Percentiles rank a stretch among this genome's conserved stretches.
phyloP scores from a whole-genome alignment of 1,140 invertebrate genomes.

The Drosophila yakuba region DNA sequence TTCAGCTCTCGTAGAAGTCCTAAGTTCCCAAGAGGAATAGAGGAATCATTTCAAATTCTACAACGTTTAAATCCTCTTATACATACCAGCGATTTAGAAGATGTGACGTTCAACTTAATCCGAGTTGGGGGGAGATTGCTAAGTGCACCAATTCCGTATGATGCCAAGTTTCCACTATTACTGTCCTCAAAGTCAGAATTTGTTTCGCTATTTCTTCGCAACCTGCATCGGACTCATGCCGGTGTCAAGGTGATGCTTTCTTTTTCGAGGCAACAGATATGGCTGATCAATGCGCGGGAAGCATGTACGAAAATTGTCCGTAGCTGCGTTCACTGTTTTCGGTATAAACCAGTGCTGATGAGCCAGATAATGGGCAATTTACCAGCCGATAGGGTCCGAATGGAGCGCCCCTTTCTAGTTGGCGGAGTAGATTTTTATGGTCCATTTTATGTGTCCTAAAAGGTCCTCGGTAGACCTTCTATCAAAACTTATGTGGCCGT shows the following conservation, averaged over 20 bases:
- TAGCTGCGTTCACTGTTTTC: not conserved
- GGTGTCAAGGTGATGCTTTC: not conserved
- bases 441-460: not conserved
- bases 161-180: conserved; percentile 3
- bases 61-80: not conserved
- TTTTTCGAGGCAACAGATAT: conserved; percentile 2
- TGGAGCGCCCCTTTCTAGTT: not conserved
- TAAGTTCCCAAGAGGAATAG: no score
- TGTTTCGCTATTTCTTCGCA: not conserved
- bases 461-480: not conserved
- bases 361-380: not conserved
- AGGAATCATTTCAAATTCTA: not conserved
- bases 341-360: not conserved
- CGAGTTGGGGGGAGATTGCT: conserved; percentile 1
- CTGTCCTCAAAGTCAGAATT: not conserved
- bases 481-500: not conserved
- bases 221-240: not conserved
- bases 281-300: not conserved
- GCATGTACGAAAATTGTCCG: not conserved
- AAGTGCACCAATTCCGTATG: not conserved
- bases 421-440: not conserved
- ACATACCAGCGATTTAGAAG: not conserved
- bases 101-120: not conserved
- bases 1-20: no score
- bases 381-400: not conserved